Base-by-base conservation (phyloP, 2,113 vertebrate species). In the Chaetura pelagica region DNA sequence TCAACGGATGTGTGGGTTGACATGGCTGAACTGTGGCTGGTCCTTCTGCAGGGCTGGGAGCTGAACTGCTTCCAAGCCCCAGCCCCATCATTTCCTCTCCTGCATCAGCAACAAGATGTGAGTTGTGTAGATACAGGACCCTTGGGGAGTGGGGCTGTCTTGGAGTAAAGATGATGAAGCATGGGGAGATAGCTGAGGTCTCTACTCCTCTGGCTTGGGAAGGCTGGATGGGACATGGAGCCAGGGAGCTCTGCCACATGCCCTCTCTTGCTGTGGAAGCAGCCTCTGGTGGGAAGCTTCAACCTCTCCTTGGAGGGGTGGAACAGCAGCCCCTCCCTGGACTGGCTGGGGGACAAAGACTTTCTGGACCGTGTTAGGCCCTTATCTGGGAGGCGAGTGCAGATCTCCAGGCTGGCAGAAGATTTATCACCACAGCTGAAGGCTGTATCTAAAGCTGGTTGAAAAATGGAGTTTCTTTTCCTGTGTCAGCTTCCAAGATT, bases 381-480 rank as follows among this genome's bases (percentile, higher is more conserved):
- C 74, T 95, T 93, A 93, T 94, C 84, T 85, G 51, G 42, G 48
- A 46, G n/a, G 15, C 1, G 1, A 69, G 55, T 22, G 48, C 84
- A 83, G 81, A 14, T 77, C 32, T 89, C 63, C 46, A 66, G 89
- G 67, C 81, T 93, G 94, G 93, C 82, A 91, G 92, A 57, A 90
- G 49, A 76, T 52, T 72, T 89, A 82, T 76, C 13, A 2, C 40
- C 0, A 5, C 3, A n/a, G 51, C 71, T 6, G 4, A 87, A 87
- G 81, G 62, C 74, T 26, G 15, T 89, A 89, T 89, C 93, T 93
- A 73, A 79, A 83, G 49, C 87, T 58, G 26, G 19, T 73, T 94
- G 91, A 93, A 85, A 96, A 95, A 94, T 77, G 6, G 89, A 82
- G 54, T 89, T 94, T 77, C 63, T 68, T 89, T 97, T 97, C 95